phyloP scores from a whole-genome alignment of 2,888 invertebrate genomes.

The Morpho helenor region DNA sequence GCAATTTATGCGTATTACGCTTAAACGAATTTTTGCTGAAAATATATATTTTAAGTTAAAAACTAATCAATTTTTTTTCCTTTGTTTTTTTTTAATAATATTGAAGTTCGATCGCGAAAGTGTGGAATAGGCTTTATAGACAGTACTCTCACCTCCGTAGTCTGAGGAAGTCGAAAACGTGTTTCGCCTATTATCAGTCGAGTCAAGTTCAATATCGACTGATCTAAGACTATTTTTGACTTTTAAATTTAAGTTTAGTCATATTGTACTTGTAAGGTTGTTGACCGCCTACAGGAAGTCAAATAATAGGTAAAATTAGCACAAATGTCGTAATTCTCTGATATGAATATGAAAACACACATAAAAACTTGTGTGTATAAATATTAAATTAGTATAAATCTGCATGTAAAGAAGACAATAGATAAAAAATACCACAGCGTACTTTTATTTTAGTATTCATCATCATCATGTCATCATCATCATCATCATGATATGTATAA shows the following conservation, averaged over 20 bases:
- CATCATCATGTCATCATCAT: no score
- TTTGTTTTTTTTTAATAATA: no score
- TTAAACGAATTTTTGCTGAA: no score
- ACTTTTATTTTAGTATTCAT: no score
- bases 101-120: neutral
- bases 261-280: conserved; percentile 7
- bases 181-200: conserved; percentile 37
- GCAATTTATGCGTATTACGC: no score
- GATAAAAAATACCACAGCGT: no score
- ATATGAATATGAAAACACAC: neutral
- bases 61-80: no score
- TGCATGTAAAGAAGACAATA: no score
- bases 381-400: neutral
- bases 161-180: conserved; percentile 37
- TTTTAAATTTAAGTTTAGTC: conserved; percentile 14
- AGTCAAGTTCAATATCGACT: conserved; percentile 37
- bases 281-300: conserved; percentile 5
- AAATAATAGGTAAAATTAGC: neutral
- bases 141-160: conserved; percentile 33
- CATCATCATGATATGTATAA: no score
- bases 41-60: no score
- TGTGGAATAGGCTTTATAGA: conserved; percentile 18
- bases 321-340: neutral
- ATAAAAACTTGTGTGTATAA: neutral
- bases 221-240: conserved; percentile 21